Evolutionary conservation across 2,888 invertebrate genomes (phyloP).

Genomic region (Piscicola geometra): DNA sequence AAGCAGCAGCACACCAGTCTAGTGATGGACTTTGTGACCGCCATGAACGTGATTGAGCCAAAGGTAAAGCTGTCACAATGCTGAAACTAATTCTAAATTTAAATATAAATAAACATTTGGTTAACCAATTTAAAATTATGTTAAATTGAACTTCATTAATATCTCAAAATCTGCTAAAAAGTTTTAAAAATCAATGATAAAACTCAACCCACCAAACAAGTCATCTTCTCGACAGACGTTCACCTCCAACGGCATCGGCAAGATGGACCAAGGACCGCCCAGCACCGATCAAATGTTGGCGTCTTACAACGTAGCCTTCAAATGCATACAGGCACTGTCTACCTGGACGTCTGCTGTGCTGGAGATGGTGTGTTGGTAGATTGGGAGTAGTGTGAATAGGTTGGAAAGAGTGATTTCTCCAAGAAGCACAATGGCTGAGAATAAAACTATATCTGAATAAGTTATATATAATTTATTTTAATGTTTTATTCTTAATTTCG

Average conservation of each 20-base stretch:
- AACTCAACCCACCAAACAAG: not conserved
- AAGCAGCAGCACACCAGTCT: constrained; percentile 41
- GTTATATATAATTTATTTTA: too few species aligned
- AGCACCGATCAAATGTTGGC: too few species aligned
- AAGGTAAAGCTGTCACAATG: too few species aligned
- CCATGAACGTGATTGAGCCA: not conserved
- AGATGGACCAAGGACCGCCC: too few species aligned
- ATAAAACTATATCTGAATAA: too few species aligned
- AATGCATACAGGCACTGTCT: constrained; percentile 8
- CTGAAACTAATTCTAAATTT: too few species aligned
- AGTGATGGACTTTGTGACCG: constrained; percentile 39
- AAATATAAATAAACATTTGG: not conserved
- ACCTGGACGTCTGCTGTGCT: constrained; percentile 21
- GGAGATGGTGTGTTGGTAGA: constrained; percentile 6
- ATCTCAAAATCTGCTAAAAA: not conserved
- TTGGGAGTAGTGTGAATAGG: not conserved
- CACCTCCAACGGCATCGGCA: too few species aligned
- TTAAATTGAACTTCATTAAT: not conserved
- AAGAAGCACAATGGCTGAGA: too few species aligned
- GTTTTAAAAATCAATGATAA: not conserved
- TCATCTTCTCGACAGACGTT: not conserved
- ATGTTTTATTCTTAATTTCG: too few species aligned
- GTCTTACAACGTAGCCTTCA: constrained; percentile 1
- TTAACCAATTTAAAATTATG: not conserved
- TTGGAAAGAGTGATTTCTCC: not conserved